Conservation (phyloP, 2,113 vertebrate genomes). For the Thymallus thymallus region DNA sequence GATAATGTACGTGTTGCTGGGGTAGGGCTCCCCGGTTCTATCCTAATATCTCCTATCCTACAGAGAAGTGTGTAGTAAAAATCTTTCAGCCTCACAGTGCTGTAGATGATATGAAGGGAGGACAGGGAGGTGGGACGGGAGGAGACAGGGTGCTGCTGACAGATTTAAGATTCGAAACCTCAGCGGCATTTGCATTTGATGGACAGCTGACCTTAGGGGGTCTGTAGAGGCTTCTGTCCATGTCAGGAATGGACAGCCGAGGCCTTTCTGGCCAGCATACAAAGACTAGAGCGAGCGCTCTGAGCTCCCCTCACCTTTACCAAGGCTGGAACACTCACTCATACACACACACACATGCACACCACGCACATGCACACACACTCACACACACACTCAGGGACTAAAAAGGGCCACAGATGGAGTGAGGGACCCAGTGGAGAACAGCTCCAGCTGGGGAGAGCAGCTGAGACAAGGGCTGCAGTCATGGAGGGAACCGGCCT, state of each 20-base stretch:
- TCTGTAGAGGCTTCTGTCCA: conserved; percentile 20
- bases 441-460: conserved; percentile 77
- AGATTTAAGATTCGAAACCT: conserved; percentile 26
- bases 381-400: conserved; percentile 6
- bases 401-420: conserved; percentile 72
- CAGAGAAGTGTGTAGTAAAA: no score
- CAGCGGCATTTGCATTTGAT: conserved; percentile 41
- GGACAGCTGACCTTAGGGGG: conserved; percentile 43
- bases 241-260: conserved; percentile 42
- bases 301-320: conserved; percentile 17
- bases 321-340: conserved; percentile 33
- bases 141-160: conserved; percentile 35
- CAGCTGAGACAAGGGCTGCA: conserved; percentile 80
- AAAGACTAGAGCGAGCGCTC: neutral
- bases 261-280: conserved; percentile 16
- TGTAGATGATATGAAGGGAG: neutral
- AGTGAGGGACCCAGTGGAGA: conserved; percentile 70
- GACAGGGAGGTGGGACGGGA: neutral
- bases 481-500: conserved; percentile 72
- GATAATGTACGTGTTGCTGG: conserved; percentile 84
- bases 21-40: neutral
- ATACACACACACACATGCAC: no score
- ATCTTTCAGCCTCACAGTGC: no score
- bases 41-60: neutral
- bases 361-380: conserved; percentile 9